A percentile compares a stretch with the other conserved stretches of the same genome.
Evolutionary conservation across 2,888 invertebrate species (phyloP).

Genomic region (Cheilosia scutellata): DNA sequence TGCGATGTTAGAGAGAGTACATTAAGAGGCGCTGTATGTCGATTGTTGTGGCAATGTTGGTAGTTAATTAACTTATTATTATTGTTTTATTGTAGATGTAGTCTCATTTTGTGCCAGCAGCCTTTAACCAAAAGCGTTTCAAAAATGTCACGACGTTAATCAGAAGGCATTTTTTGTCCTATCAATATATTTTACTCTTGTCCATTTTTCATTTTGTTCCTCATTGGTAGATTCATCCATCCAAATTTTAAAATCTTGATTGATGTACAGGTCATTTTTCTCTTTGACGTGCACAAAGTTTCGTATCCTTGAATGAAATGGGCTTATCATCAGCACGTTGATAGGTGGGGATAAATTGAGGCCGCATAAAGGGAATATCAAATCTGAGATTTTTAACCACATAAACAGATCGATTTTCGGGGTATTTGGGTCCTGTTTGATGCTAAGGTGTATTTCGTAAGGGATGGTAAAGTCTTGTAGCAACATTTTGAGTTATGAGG

Average conservation of each 20-base stretch:
- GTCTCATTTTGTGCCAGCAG: constrained; percentile 16
- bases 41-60: constrained; percentile 67
- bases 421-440: constrained; percentile 10
- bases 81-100: constrained; percentile 56
- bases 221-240: constrained; percentile 35
- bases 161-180: constrained; percentile 51
- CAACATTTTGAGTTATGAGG: neutral
- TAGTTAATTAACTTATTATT: constrained; percentile 75
- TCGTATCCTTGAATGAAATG: constrained; percentile 52
- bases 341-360: constrained; percentile 29
- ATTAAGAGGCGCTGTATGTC: constrained; percentile 64
- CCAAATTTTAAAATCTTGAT: constrained; percentile 64
- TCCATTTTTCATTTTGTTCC: constrained; percentile 15
- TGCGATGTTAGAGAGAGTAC: constrained; percentile 65
- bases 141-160: constrained; percentile 50
- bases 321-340: constrained; percentile 48
- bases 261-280: constrained; percentile 65
- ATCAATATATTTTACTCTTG: constrained; percentile 50
- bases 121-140: constrained; percentile 17
- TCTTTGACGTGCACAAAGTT: constrained; percentile 50
- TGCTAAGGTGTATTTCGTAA: neutral
- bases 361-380: constrained; percentile 46
- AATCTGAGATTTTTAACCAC: constrained; percentile 41
- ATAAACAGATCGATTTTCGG: constrained; percentile 51
- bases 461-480: neutral